A percentile compares a stretch with the other conserved stretches of the same genome.
phyloP scores from a whole-genome alignment of 2,888 invertebrate genomes.

The Drosophila meridionalis region DNA sequence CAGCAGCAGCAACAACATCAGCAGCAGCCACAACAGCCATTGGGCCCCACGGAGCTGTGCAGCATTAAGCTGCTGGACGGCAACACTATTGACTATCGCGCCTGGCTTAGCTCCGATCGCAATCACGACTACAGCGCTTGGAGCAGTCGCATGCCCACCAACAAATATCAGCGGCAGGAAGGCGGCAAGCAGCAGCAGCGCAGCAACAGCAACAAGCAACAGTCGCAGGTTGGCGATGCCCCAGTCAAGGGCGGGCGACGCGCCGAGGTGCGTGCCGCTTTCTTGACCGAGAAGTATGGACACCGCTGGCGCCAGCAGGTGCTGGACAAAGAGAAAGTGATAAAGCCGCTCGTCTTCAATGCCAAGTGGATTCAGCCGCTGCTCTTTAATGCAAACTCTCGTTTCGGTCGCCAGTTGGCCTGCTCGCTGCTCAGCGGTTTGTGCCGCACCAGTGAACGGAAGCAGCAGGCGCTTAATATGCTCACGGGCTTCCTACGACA shows the following conservation, averaged over 20 bases:
- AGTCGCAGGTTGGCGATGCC: conserved; percentile 18
- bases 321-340: conserved; percentile 80
- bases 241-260: conserved; percentile 34
- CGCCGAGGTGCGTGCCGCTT: conserved; percentile 84
- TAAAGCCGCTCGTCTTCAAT: conserved; percentile 86
- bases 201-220: conserved; percentile 33
- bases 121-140: conserved; percentile 90
- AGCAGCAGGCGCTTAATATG: conserved; percentile 92
- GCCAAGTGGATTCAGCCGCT: conserved; percentile 95
- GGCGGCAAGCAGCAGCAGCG: conserved; percentile 56
- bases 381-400: conserved; percentile 95
- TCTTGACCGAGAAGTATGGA: conserved; percentile 91
- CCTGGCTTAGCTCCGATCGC: conserved; percentile 90
- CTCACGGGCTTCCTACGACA: conserved; percentile 95
- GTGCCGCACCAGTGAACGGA: conserved; percentile 89
- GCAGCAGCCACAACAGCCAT: conserved; percentile 44
- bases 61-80: conserved; percentile 87
- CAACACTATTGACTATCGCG: conserved; percentile 89
- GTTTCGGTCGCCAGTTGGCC: conserved; percentile 94
- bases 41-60: conserved; percentile 86
- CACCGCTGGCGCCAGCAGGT: conserved; percentile 87
- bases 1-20: conserved; percentile 35
- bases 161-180: conserved; percentile 55
- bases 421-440: conserved; percentile 95
- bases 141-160: conserved; percentile 88